phyloP scores from a whole-genome alignment of 2,888 invertebrate genomes.

The Drosophila putrida region DNA sequence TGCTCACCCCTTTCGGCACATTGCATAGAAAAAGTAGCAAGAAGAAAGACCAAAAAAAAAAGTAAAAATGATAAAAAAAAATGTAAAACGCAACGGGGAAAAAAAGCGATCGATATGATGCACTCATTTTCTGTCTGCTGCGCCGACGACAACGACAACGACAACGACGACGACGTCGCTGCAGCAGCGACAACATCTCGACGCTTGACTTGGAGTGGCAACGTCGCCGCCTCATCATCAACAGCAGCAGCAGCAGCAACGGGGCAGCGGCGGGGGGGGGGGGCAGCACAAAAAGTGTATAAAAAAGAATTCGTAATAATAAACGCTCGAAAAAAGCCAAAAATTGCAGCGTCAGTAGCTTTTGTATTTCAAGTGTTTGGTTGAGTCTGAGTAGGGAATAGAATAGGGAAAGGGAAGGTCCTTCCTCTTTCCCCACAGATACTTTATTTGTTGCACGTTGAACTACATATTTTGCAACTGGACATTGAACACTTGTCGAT shows the following conservation, averaged over 20 bases:
- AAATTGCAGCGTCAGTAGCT: slow-evolving; percentile 84
- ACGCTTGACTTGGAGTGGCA: slow-evolving; percentile 73
- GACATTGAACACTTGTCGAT: slow-evolving; percentile 57
- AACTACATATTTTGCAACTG: slow-evolving; percentile 25
- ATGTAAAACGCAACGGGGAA: slow-evolving; percentile 73
- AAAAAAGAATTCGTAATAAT: slow-evolving; percentile 77
- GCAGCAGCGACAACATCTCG: slow-evolving; percentile 56
- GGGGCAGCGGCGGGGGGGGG: not conserved
- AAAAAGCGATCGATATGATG: slow-evolving; percentile 85
- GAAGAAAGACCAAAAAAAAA: slow-evolving; percentile 70
- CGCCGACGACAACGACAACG: slow-evolving; percentile 71
- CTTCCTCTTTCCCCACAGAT: no score
- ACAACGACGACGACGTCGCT: slow-evolving; percentile 45
- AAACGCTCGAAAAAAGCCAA: slow-evolving; percentile 82
- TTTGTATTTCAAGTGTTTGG: slow-evolving; percentile 75
- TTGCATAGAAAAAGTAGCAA: slow-evolving; percentile 80
- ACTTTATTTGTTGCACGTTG: no score
- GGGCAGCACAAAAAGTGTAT: slow-evolving; percentile 27
- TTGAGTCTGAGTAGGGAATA: slow-evolving; percentile 26
- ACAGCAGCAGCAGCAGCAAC: slow-evolving; percentile 35
- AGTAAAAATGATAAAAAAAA: slow-evolving; percentile 46
- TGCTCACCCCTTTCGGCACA: slow-evolving; percentile 47
- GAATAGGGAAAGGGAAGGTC: not conserved
- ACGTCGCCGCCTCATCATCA: slow-evolving; percentile 60
- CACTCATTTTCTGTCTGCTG: slow-evolving; percentile 85